Base-by-base conservation (phyloP, 2,888 invertebrate genomes). In the Gibbula magus region DNA sequence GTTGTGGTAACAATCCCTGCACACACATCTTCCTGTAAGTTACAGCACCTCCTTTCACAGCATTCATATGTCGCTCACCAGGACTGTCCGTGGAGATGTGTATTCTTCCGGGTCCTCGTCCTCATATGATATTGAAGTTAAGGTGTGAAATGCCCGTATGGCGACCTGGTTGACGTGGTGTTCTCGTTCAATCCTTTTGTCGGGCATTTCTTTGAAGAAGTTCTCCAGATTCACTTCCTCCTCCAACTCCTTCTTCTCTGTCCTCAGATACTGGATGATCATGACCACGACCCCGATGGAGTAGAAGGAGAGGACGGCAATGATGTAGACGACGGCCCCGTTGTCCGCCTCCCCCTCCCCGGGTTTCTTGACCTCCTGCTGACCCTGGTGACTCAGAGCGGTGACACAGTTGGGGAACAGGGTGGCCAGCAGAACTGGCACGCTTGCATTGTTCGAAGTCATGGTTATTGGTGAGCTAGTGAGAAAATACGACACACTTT, bases 291-390 rank as follows among this genome's bases (percentile, higher is more conserved):
- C 89, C 18, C 88, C 89, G 4, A 86, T 84, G 20, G 90, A 90
- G 81, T 90, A 90, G 79, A 90, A 89, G 51, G 89, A 82, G 7
- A 90, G 82, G 0, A 90, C 90, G 0, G 88, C 86, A 18, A 90
- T 86, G 32, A 91, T 91, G 76, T 91, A 91, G 67, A 89, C 79
- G 25, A 91, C 86, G 3, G 90, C 90, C 1, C 90, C 90, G 3
- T 86, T 82, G 77, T 90, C 90, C 0, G 85, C 82, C 20, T 86
- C 84, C 5, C 74, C 82, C n/a, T 67, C 56, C 1, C 52, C 51
- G 10, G 75, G 67, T 13, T 66, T 66, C 22, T 76, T 74, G 54
- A 52, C 61, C 10, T 66, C 61, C 45, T 45, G 45, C 45, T 45
- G 8, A 1, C 45, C 45, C 45, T 45, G 45, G 45, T 45, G 45